Percentiles rank a stretch among this genome's conserved stretches.
phyloP scores from a whole-genome alignment of 2,113 vertebrate species.

The Pteropus alecto region DNA sequence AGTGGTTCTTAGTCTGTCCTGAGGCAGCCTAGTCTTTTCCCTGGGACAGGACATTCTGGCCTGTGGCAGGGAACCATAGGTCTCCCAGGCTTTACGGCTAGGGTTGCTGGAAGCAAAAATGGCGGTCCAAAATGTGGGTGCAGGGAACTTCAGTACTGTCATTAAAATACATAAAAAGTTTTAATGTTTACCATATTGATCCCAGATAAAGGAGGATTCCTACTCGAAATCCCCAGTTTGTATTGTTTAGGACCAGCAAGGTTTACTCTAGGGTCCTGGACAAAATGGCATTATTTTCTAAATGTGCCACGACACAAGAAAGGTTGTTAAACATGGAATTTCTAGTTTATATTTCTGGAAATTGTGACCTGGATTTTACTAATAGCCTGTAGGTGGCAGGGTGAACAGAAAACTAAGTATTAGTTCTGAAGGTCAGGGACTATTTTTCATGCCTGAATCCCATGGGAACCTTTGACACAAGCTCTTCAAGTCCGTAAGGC shows the following conservation, averaged over 20 bases:
- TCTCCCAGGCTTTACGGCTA: not conserved
- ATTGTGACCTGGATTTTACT: not conserved
- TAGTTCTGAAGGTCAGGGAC: not conserved
- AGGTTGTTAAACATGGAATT: not conserved
- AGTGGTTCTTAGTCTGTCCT: not conserved
- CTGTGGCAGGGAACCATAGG: not conserved
- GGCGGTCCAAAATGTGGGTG: not conserved
- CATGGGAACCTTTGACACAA: not conserved
- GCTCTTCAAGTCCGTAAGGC: not conserved
- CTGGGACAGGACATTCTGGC: not conserved
- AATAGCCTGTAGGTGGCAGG: not conserved
- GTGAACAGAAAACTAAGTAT: not conserved
- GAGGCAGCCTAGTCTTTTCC: not conserved
- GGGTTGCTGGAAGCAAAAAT: not conserved
- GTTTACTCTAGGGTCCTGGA: not conserved
- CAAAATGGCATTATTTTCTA: not conserved
- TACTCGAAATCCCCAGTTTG: not conserved
- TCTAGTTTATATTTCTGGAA: not conserved
- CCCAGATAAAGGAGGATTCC: not conserved
- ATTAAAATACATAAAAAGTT: not conserved
- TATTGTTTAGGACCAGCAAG: not conserved
- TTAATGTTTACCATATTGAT: not conserved
- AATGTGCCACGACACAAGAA: not conserved
- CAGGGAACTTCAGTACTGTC: not conserved
- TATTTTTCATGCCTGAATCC: not conserved